Base-by-base conservation (phyloP, 2,797 vertebrate genomes). In the Tapera naevia region DNA sequence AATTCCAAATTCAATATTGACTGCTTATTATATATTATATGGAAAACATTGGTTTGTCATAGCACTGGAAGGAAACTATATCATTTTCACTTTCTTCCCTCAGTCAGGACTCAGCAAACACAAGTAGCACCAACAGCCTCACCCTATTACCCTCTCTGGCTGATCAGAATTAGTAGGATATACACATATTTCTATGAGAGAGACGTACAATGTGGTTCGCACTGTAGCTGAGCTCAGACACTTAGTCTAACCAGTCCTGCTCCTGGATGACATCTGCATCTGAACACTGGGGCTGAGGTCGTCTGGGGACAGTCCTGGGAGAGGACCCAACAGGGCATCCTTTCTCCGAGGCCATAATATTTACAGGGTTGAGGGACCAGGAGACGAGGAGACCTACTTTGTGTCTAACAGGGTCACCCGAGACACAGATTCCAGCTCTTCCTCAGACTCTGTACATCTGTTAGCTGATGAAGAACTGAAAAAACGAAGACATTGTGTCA, bases 331-430 rank as follows among this genome's bases (percentile, higher is more conserved):
- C 13, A 58, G 12, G 32, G 17, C 2, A 0, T 32, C 58, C 19
- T 65, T 74, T 46, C 27, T 61, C 35, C 28, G 30, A 86, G 46
- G 50, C 25, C 32, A 48, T 37, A 65, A 17, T 1, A 28, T 65
- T 41, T 32, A 39, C 25, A 24, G 18, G 17, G 15, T 3, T 2
- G 33, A 65, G 7, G 18, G 22, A 56, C 2, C 5, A 50, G 30
- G 32, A 50, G 28, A 53, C 13, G 69, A 41, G 27, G 11, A 71
- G 11, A 74, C 19, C 16, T 22, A 6, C 17, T 64, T 25, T 61
- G n/a, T 65, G 62, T 50, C 7, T 6, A 86, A 73, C 0, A 0
- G 19, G 16, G 5, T 69, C 14, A 74, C 10, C 30, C 30, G 46
- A 60, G 27, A 32, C 41, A 50, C 21, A 69, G 48, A 50, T 39